Conservation (phyloP, 2,888 invertebrate genomes). For the Agrochola macilenta region DNA sequence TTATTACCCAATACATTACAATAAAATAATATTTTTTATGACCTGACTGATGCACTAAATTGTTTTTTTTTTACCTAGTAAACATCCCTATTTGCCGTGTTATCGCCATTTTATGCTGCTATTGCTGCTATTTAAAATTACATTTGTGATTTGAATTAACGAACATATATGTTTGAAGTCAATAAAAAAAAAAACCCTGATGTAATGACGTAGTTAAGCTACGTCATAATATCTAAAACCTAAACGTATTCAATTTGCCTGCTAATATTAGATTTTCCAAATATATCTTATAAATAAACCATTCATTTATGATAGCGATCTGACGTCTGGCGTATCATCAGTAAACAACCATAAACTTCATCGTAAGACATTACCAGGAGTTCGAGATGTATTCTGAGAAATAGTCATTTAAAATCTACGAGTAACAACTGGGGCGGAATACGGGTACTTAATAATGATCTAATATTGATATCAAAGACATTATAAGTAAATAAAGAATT, state of each 20-base stretch:
- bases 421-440: not conserved
- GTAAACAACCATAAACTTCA: not conserved
- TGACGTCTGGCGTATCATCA: conserved; percentile 3
- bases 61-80: no score
- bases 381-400: not conserved
- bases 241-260: not conserved
- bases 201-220: no score
- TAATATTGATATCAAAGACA: not conserved
- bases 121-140: not conserved
- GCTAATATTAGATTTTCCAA: not conserved
- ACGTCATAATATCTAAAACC: not conserved
- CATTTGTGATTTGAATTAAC: not conserved
- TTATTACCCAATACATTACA: no score
- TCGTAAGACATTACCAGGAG: not conserved
- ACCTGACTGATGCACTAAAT: no score
- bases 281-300: not conserved
- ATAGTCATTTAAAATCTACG: not conserved
- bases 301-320: not conserved
- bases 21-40: no score
- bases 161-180: no score
- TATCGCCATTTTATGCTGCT: not conserved
- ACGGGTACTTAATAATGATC: not conserved
- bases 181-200: not conserved
- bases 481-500: not conserved
- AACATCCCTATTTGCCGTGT: no score